A percentile compares a stretch with the other conserved stretches of the same genome.
Conservation (phyloP, 1,140 invertebrate species). For the Musca vetustissima region DNA sequence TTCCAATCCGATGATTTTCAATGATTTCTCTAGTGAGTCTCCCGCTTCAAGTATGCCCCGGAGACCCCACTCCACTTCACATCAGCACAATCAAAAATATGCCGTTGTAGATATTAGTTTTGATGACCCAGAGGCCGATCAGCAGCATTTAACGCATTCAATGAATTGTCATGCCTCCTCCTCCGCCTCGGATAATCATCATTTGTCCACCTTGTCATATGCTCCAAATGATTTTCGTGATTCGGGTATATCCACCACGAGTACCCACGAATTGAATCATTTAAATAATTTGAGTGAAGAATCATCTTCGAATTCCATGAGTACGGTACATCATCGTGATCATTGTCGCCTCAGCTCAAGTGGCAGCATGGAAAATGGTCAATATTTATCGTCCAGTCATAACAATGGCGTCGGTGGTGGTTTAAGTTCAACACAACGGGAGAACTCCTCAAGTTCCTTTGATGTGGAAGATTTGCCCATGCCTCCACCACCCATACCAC, state of each 20-base stretch:
- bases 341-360: conserved; percentile 48
- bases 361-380: conserved; percentile 41
- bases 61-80: conserved; percentile 36
- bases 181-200: conserved; percentile 32
- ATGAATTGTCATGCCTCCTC: conserved; percentile 37
- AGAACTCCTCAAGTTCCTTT: conserved; percentile 46
- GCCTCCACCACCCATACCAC: conserved; percentile 50
- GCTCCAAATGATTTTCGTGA: conserved; percentile 52
- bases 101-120: conserved; percentile 53
- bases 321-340: conserved; percentile 48
- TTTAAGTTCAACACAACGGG: conserved; percentile 48
- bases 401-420: conserved; percentile 22
- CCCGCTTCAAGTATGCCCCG: conserved; percentile 31
- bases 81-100: conserved; percentile 47
- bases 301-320: conserved; percentile 40
- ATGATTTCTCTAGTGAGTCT: conserved; percentile 40
- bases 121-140: conserved; percentile 52
- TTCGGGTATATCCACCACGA: conserved; percentile 53
- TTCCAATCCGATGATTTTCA: conserved; percentile 50
- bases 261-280: conserved; percentile 49
- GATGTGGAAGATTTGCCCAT: conserved; percentile 51
- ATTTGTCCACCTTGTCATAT: conserved; percentile 39
- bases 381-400: background rate
- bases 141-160: conserved; percentile 45
- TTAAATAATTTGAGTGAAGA: conserved; percentile 51